Evolutionary conservation across 2,888 invertebrate species (phyloP).

Genomic region (Dinocampus coccinellae): DNA sequence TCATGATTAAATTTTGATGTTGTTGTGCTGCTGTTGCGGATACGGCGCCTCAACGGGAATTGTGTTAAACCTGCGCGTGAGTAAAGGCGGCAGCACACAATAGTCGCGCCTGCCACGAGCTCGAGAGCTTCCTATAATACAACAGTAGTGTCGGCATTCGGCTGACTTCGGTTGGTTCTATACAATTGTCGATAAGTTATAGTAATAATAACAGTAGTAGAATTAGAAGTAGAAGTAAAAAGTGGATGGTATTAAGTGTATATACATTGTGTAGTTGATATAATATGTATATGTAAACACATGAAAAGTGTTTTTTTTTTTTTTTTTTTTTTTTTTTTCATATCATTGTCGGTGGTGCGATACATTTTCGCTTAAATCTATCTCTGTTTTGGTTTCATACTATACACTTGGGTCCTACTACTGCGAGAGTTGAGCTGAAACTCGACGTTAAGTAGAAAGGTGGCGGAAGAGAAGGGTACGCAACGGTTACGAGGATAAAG

Average conservation of each 20-base stretch:
- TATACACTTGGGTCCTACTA: not conserved
- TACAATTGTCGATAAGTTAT: constrained; percentile 5
- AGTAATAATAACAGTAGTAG: constrained; percentile 2
- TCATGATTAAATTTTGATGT: not conserved
- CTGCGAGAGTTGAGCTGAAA: constrained; percentile 3
- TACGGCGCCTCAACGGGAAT: not conserved
- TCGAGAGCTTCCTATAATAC: not conserved
- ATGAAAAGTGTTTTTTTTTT: too few species aligned
- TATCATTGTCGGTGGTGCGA: too few species aligned
- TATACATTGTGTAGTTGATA: too few species aligned
- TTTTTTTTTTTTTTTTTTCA: too few species aligned
- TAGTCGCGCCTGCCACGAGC: not conserved
- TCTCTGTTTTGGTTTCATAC: too few species aligned
- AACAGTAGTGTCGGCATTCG: constrained; percentile 18
- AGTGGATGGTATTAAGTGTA: too few species aligned
- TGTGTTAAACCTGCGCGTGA: not conserved
- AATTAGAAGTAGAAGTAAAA: not conserved
- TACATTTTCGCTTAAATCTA: too few species aligned
- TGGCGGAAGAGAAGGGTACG: too few species aligned
- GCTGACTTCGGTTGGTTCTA: constrained; percentile 20
- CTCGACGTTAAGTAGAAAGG: too few species aligned
- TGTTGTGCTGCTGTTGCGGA: not conserved
- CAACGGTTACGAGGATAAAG: too few species aligned
- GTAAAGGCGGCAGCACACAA: constrained; percentile 9
- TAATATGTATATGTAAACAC: too few species aligned